These are phyloP conservation scores for Chelonia mydas DNA, from an alignment of 2,797 vertebrate genomes.

Conservation along the genomic window DNA sequence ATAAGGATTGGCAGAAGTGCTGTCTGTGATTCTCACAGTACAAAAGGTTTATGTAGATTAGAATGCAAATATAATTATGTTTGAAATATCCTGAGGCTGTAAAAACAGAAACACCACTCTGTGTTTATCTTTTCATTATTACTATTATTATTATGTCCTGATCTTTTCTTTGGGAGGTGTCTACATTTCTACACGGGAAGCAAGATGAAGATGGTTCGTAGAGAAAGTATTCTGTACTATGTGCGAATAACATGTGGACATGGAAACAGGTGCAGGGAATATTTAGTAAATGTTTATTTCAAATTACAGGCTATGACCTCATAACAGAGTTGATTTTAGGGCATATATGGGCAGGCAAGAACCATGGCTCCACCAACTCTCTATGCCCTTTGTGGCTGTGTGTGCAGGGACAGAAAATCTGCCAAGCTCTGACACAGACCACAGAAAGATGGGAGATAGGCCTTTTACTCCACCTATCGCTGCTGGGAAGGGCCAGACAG, in stretches of 20 bases:
- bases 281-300: background rate
- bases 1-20: background rate
- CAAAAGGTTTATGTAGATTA: background rate
- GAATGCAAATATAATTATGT: background rate
- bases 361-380: background rate
- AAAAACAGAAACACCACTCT: background rate
- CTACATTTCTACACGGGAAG: background rate
- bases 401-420: background rate
- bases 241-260: background rate
- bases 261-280: background rate
- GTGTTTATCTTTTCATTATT: background rate
- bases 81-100: fast-evolving
- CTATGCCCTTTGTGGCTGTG: background rate
- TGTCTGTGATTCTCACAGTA: background rate
- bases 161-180: background rate
- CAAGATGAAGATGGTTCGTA: background rate
- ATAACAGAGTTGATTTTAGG: background rate
- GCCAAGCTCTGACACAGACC: background rate
- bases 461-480: background rate
- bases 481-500: background rate
- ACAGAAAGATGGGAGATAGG: background rate
- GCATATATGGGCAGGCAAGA: background rate
- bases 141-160: background rate
- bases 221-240: background rate
- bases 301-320: background rate